Evolutionary conservation across 2,113 vertebrate genomes (phyloP).

Genomic region (Mesocricetus auratus): DNA sequence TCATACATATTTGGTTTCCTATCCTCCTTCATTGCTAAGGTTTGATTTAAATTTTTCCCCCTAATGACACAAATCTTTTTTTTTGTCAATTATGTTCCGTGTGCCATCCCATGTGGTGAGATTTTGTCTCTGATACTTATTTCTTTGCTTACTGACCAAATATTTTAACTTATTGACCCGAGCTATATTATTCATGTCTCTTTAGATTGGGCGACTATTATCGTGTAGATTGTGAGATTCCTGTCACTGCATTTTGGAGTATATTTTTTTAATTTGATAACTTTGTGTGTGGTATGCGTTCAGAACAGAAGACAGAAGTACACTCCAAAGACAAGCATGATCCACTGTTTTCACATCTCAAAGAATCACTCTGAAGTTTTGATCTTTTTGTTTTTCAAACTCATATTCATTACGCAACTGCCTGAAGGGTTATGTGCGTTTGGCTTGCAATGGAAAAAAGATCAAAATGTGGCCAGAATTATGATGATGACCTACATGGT

Average conservation of each 20-base stretch:
- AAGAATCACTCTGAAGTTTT: constrained; percentile 62
- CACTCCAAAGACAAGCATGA: constrained; percentile 27
- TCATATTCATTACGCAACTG: constrained; percentile 84
- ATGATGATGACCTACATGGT: neutral
- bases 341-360: neutral
- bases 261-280: constrained; percentile 53
- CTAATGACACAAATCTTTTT: constrained; percentile 45
- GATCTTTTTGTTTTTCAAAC: constrained; percentile 82
- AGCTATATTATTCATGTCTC: neutral
- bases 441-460: constrained; percentile 58
- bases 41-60: constrained; percentile 28
- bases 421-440: constrained; percentile 69
- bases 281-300: constrained; percentile 50
- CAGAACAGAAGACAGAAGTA: constrained; percentile 54
- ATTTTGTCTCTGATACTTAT: neutral
- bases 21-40: constrained; percentile 74
- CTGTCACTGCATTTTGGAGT: constrained; percentile 56
- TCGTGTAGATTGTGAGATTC: constrained; percentile 39
- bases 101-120: constrained; percentile 63
- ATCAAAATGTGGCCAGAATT: constrained; percentile 62
- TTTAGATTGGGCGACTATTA: constrained; percentile 68
- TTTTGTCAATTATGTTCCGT: constrained; percentile 60
- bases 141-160: neutral
- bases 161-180: neutral
- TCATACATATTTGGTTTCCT: constrained; percentile 62